phyloP scores from a whole-genome alignment of 2,797 vertebrate species.

The Poecilia gillii region DNA sequence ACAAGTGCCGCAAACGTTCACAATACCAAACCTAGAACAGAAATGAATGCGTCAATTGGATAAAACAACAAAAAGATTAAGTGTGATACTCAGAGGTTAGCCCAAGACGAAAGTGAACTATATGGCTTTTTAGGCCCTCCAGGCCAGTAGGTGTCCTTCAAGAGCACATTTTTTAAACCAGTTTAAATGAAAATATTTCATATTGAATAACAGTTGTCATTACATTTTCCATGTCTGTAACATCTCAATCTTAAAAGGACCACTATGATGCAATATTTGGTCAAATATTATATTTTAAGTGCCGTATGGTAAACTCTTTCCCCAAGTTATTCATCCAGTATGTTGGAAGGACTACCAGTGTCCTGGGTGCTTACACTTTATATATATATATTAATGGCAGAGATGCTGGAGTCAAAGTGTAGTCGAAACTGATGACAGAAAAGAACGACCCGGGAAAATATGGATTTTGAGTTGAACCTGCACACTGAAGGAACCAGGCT shows the following conservation, averaged over 20 bases:
- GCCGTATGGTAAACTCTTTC: neutral
- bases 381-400: neutral
- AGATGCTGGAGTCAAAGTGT: neutral
- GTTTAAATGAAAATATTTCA: neutral
- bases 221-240: neutral
- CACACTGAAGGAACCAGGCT: neutral
- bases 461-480: neutral
- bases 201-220: neutral
- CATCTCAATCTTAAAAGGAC: neutral
- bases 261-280: neutral
- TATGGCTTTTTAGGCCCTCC: neutral
- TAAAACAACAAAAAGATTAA: neutral
- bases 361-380: neutral
- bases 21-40: neutral
- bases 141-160: neutral
- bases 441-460: neutral
- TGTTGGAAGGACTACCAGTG: neutral
- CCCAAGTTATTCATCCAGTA: neutral
- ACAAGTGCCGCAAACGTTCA: neutral
- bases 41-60: neutral
- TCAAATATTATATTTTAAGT: neutral
- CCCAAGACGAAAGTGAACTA: neutral
- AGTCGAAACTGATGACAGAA: neutral
- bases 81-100: neutral
- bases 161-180: neutral